A percentile compares a stretch with the other conserved stretches of the same genome.
Evolutionary conservation across 37 sponge, comb jelly and placozoan species (phyloP).

Genomic region (Spongilla lacustris): DNA sequence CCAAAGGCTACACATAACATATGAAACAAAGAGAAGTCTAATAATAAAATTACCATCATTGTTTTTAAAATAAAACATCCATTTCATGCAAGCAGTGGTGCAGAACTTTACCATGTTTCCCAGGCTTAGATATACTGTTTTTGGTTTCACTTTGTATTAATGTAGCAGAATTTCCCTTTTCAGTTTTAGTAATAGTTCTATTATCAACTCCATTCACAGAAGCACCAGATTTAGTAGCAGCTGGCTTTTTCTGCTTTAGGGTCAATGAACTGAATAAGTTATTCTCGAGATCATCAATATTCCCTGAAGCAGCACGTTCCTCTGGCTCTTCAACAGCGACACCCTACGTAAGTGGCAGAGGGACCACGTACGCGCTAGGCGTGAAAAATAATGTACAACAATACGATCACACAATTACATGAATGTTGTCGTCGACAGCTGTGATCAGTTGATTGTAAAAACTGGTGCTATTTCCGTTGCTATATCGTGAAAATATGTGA

Average conservation of each 20-base stretch:
- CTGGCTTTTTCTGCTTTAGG: slow-evolving; percentile 11
- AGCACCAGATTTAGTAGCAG: slow-evolving; percentile 8
- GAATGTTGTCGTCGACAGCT: neutral
- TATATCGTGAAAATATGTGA: neutral
- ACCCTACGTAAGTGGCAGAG: neutral
- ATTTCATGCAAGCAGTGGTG: too few species aligned
- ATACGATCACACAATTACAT: neutral
- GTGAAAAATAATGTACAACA: neutral
- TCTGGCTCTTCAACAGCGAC: slow-evolving; percentile 24
- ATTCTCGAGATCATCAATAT: slow-evolving; percentile 72
- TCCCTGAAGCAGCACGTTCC: slow-evolving; percentile 36
- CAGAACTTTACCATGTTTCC: neutral
- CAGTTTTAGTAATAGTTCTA: neutral
- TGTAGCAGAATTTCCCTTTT: neutral
- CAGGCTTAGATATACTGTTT: neutral
- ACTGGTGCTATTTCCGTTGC: too few species aligned
- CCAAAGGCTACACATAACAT: neutral
- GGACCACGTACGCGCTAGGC: neutral
- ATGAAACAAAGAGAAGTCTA: neutral
- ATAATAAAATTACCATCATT: too few species aligned
- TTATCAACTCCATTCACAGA: slow-evolving; percentile 15
- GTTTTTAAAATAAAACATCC: too few species aligned
- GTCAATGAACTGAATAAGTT: slow-evolving; percentile 56
- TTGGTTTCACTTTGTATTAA: neutral
- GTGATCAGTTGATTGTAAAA: slow-evolving; percentile 3